A percentile compares a stretch with the other conserved stretches of the same genome.
Evolutionary conservation across 2,888 invertebrate genomes (phyloP).

Genomic region (Odontocolon sp.): DNA sequence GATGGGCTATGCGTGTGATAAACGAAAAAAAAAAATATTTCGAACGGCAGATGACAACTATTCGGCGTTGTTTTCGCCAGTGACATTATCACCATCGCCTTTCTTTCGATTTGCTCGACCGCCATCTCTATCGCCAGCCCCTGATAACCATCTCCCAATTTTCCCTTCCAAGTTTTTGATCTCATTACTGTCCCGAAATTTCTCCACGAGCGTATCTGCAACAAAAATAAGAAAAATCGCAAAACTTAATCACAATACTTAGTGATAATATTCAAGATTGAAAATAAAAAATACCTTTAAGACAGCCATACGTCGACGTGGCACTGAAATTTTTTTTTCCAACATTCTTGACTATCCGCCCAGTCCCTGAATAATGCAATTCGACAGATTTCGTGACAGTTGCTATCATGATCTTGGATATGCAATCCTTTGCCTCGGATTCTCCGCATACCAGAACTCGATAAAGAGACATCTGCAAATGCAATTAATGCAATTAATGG

Average conservation of each 20-base stretch:
- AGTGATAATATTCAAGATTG: background rate
- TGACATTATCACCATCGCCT: background rate
- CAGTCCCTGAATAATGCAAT: constrained; percentile 25
- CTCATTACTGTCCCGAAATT: constrained; percentile 18
- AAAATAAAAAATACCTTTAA: constrained; percentile 38
- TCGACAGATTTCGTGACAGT: constrained; percentile 33
- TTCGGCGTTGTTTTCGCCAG: background rate
- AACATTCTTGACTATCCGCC: background rate
- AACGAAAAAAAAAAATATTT: background rate
- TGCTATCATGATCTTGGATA: constrained; percentile 33
- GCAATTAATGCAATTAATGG: constrained; percentile 1
- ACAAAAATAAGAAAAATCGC: background rate
- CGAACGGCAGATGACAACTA: background rate
- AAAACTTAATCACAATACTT: constrained; percentile 8
- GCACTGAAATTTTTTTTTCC: constrained; percentile 36
- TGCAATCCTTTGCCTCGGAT: constrained; percentile 20
- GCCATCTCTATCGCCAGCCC: constrained; percentile 32
- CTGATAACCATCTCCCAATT: constrained; percentile 34
- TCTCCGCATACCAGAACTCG: constrained; percentile 35
- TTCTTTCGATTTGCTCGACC: constrained; percentile 22
- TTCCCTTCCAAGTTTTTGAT: constrained; percentile 11
- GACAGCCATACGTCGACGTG: constrained; percentile 26
- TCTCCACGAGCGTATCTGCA: constrained; percentile 16
- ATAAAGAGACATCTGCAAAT: constrained; percentile 42
- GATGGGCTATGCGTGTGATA: no score